Evolutionary conservation across 2,113 vertebrate genomes (phyloP).

Genomic region (Nanorana parkeri): DNA sequence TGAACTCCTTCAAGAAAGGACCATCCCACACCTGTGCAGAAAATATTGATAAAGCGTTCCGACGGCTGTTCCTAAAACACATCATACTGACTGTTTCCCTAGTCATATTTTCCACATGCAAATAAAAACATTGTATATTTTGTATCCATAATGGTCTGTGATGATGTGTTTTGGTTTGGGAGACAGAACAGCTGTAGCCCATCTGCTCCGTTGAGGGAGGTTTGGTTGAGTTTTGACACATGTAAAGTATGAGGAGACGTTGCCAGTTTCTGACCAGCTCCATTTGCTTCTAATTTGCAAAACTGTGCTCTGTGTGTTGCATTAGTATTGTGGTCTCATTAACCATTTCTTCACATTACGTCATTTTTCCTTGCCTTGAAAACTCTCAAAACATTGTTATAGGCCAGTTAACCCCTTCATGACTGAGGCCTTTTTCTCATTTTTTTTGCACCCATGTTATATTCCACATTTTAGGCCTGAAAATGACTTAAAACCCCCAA

Average conservation of each 20-base stretch:
- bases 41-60: neutral
- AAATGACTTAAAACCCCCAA: no score
- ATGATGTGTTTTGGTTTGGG: no score
- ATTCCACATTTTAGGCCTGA: no score
- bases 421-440: no score
- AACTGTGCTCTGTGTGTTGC: neutral
- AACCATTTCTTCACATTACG: no score
- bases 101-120: neutral
- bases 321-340: neutral
- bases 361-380: no score
- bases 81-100: no score
- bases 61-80: neutral
- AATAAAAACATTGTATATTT: neutral
- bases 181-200: neutral
- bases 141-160: neutral
- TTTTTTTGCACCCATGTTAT: no score
- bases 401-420: no score
- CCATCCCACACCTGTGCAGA: no score
- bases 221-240: neutral
- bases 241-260: neutral
- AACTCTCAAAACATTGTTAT: no score
- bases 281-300: slow-evolving; percentile 29
- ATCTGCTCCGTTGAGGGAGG: neutral
- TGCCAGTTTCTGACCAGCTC: neutral
- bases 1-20: no score